Evolutionary conservation across 2,888 invertebrate species (phyloP).

Genomic region (Apomyelois bistriatella): DNA sequence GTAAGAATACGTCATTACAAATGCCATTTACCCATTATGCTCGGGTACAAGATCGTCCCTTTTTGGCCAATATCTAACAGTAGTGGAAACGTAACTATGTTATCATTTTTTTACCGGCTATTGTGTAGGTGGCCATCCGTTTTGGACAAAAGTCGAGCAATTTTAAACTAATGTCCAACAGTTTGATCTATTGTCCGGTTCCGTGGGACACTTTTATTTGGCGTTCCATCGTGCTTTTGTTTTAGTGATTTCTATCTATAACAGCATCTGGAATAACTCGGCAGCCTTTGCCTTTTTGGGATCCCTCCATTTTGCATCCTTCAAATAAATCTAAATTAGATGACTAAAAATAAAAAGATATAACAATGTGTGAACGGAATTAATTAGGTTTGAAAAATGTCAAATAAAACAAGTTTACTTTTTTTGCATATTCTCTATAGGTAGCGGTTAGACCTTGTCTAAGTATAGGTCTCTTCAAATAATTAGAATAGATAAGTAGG

Average conservation of each 20-base stretch:
- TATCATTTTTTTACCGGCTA: constrained; percentile 16
- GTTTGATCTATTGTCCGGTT: constrained; percentile 12
- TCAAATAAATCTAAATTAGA: constrained; percentile 14
- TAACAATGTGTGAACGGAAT: constrained; percentile 13
- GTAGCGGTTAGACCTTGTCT: no score
- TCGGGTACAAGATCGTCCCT: constrained; percentile 18
- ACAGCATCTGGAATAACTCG: constrained; percentile 26
- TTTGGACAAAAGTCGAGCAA: constrained; percentile 11
- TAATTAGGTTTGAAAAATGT: constrained; percentile 6
- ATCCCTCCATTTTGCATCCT: constrained; percentile 3
- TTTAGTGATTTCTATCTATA: constrained; percentile 25
- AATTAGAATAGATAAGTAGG: no score
- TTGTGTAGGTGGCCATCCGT: constrained; percentile 11
- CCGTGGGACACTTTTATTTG: constrained; percentile 9
- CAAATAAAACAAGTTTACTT: background rate
- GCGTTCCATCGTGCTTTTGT: constrained; percentile 23
- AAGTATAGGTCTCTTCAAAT: no score
- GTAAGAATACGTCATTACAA: constrained; percentile 52
- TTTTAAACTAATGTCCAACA: constrained; percentile 11
- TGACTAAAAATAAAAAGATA: constrained; percentile 1
- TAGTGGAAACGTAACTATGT: constrained; percentile 29
- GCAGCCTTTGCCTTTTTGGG: constrained; percentile 17
- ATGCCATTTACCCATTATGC: constrained; percentile 37
- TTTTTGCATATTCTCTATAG: no score
- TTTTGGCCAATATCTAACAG: constrained; percentile 13